A percentile compares a stretch with the other conserved stretches of the same genome.
Evolutionary conservation across 2,797 vertebrate species (phyloP).

Genomic region (Pangasius macronema): DNA sequence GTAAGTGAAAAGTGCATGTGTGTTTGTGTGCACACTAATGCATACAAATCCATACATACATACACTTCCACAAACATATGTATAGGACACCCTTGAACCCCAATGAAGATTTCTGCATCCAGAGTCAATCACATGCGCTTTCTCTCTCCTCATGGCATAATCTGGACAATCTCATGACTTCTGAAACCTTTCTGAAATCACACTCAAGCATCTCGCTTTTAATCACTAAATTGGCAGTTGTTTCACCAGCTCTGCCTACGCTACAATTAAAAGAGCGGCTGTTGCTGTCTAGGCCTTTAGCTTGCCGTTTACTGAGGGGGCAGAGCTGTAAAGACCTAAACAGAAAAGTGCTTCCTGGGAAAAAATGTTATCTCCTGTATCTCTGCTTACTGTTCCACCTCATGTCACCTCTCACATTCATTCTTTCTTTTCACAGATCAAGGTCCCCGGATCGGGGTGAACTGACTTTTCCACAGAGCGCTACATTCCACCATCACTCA

Average conservation of each 20-base stretch:
- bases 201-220: slow-evolving; percentile 43
- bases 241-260: slow-evolving; percentile 32
- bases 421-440: slow-evolving; percentile 78
- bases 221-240: slow-evolving; percentile 45
- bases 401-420: slow-evolving; percentile 79
- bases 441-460: slow-evolving; percentile 48
- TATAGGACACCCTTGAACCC: slow-evolving; percentile 65
- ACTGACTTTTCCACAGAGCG: slow-evolving; percentile 84
- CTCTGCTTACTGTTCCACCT: slow-evolving; percentile 16
- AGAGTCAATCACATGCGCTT: slow-evolving; percentile 52
- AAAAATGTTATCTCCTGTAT: slow-evolving; percentile 54
- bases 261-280: slow-evolving; percentile 13
- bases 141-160: slow-evolving; percentile 31
- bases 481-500: slow-evolving; percentile 67
- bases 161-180: slow-evolving; percentile 48
- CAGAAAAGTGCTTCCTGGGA: slow-evolving; percentile 79
- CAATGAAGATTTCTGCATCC: slow-evolving; percentile 55
- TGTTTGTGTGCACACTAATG: slow-evolving; percentile 35
- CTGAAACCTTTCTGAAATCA: slow-evolving; percentile 32
- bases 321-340: slow-evolving; percentile 29
- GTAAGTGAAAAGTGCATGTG: slow-evolving; percentile 42
- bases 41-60: slow-evolving; percentile 38
- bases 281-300: slow-evolving; percentile 28
- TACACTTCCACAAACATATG: slow-evolving; percentile 52
- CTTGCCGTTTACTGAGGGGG: slow-evolving; percentile 35